A percentile compares a stretch with the other conserved stretches of the same genome.
Conservation (phyloP, 2,888 invertebrate species). For the Hydrotaea cyrtoneurina region DNA sequence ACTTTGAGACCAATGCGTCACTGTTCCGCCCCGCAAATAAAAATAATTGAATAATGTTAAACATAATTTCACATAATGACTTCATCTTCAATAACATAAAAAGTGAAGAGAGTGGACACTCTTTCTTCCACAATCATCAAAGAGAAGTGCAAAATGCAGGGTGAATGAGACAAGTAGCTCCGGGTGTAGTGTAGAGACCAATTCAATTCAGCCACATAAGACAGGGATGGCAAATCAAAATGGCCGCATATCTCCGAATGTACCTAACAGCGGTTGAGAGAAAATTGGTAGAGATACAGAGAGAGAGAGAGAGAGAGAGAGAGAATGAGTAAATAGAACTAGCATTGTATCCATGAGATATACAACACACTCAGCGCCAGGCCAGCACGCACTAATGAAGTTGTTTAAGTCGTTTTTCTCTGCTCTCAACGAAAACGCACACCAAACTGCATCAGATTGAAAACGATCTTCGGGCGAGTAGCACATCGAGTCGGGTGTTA, state of each 20-base stretch:
- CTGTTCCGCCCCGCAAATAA: background rate
- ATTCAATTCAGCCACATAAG: conserved; percentile 3
- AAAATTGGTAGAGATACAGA: too few relatives aligned
- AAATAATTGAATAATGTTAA: conserved; percentile 14
- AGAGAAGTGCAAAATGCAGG: conserved; percentile 23
- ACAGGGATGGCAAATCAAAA: conserved; percentile 75
- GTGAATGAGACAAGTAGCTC: conserved; percentile 2
- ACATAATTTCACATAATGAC: conserved; percentile 44
- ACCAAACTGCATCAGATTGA: conserved; percentile 74
- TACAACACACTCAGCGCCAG: conserved; percentile 2
- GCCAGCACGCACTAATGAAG: conserved; percentile 72
- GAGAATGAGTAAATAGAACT: conserved; percentile 15
- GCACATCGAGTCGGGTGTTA: conserved; percentile 71
- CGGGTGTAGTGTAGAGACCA: background rate
- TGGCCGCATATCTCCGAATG: conserved; percentile 75
- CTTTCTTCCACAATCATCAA: background rate
- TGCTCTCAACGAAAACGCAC: conserved; percentile 11
- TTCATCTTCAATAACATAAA: conserved; percentile 43
- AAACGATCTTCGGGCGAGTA: conserved; percentile 76
- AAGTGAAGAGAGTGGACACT: background rate
- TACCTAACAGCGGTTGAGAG: conserved; percentile 31
- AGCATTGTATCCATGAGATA: conserved; percentile 47
- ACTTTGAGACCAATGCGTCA: too few relatives aligned
- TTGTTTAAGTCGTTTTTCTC: conserved; percentile 70
- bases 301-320: background rate